These are phyloP conservation scores for Tetranychus piercei DNA, from an alignment of 2,888 invertebrate genomes.

Conservation along the genomic window DNA sequence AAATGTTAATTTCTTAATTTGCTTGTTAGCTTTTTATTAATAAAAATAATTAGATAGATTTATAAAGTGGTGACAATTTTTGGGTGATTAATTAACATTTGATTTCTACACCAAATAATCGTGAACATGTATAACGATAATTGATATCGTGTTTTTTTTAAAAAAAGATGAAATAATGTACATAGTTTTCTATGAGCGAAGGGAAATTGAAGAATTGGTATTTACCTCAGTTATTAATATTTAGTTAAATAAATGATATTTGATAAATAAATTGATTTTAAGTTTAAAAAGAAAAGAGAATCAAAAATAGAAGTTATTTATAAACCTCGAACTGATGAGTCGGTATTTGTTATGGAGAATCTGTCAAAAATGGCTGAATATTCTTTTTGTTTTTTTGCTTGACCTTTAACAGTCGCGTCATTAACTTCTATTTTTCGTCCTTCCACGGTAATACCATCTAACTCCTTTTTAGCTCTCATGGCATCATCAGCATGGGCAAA, in stretches of 20 bases:
- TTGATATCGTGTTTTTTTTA: neutral
- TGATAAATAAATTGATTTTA: neutral
- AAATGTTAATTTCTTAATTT: no score
- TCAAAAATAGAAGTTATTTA: neutral
- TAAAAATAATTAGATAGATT: no score
- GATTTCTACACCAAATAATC: neutral
- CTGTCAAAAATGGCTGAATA: neutral
- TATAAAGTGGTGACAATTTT: neutral
- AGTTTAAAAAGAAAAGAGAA: neutral
- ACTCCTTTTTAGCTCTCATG: slow-evolving; percentile 99
- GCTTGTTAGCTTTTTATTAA: no score
- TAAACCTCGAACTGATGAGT: neutral
- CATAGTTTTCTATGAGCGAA: neutral
- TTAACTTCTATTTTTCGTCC: slow-evolving; percentile 99
- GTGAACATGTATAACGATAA: neutral
- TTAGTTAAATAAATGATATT: neutral
- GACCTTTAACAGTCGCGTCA: slow-evolving; percentile 97
- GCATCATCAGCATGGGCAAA: slow-evolving; percentile 99
- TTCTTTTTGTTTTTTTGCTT: slow-evolving; percentile 72
- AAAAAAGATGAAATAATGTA: neutral
- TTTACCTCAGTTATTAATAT: no score
- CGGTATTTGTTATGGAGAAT: neutral
- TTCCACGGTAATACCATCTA: slow-evolving; percentile 99
- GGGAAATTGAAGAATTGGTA: no score
- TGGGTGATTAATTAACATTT: neutral